phyloP scores from a whole-genome alignment of 2,113 vertebrate species.

The Camelus bactrianus region DNA sequence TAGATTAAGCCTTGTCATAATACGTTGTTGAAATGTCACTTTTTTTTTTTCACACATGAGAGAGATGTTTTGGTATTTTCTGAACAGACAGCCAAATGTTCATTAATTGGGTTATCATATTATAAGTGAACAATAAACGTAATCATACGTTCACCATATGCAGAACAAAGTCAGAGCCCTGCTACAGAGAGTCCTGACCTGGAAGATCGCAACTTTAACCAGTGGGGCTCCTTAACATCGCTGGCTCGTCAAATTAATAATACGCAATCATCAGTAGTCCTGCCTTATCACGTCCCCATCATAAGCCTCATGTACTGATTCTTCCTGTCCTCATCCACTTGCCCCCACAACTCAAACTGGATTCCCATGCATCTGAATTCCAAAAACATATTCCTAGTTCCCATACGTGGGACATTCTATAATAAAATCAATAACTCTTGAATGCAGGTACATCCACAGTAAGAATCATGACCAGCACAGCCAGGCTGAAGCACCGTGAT shows the following conservation, averaged over 20 bases:
- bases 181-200: accelerated
- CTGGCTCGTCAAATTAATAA: background rate
- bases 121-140: no score
- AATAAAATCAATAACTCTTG: background rate
- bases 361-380: background rate
- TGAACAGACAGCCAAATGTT: conserved; percentile 19
- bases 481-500: background rate
- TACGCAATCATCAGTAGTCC: background rate
- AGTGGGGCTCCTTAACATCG: background rate
- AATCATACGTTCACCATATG: accelerated
- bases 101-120: background rate
- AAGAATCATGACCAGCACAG: background rate
- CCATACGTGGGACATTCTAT: accelerated
- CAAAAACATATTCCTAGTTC: no score
- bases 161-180: background rate
- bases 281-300: background rate
- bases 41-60: conserved; percentile 56
- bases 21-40: background rate
- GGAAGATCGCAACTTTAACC: background rate
- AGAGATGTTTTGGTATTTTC: conserved; percentile 49
- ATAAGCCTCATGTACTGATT: background rate
- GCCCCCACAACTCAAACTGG: background rate
- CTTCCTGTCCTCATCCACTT: no score
- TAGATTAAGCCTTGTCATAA: background rate
- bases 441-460: no score